Evolutionary conservation across 1,140 invertebrate species (phyloP).

Genomic region (Ips typographus): DNA sequence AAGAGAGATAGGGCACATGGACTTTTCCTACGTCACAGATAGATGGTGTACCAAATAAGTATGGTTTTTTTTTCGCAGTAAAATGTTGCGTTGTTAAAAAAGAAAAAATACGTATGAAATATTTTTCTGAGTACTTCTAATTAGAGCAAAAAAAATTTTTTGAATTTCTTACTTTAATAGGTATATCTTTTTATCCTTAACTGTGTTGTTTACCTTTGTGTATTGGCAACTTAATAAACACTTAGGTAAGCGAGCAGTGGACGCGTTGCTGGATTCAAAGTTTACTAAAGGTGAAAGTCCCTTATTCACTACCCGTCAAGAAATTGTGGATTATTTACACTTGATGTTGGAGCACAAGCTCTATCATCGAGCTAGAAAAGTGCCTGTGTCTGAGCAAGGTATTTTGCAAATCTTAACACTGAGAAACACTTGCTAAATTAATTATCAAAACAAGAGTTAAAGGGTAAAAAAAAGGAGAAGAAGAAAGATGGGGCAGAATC

Average conservation of each 20-base stretch:
- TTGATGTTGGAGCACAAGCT: slow-evolving; percentile 89
- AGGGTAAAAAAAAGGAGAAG: slow-evolving; percentile 67
- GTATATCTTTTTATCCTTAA: no score
- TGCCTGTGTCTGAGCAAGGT: slow-evolving; percentile 70
- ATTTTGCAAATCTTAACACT: neutral
- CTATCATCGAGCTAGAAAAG: slow-evolving; percentile 92
- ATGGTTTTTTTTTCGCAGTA: no score
- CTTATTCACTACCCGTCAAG: slow-evolving; percentile 78
- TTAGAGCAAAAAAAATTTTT: no score
- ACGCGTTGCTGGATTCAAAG: slow-evolving; percentile 88
- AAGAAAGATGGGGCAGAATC: slow-evolving; percentile 59
- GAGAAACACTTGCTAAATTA: neutral
- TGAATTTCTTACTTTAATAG: no score
- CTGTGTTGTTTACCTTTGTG: no score
- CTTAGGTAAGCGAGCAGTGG: slow-evolving; percentile 81
- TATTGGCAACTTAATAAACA: slow-evolving; percentile 13
- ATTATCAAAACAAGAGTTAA: slow-evolving; percentile 55
- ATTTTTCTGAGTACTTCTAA: no score
- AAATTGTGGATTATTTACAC: slow-evolving; percentile 80
- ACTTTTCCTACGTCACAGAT: no score
- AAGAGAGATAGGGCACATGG: no score
- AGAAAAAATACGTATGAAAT: no score
- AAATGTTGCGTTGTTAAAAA: no score
- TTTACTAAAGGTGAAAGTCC: slow-evolving; percentile 80
- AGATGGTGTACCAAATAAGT: no score